A percentile compares a stretch with the other conserved stretches of the same genome.
These are phyloP conservation scores for Dolichallabes microphthalmus DNA, from an alignment of 2,113 vertebrate genomes.

Conservation along the genomic window DNA sequence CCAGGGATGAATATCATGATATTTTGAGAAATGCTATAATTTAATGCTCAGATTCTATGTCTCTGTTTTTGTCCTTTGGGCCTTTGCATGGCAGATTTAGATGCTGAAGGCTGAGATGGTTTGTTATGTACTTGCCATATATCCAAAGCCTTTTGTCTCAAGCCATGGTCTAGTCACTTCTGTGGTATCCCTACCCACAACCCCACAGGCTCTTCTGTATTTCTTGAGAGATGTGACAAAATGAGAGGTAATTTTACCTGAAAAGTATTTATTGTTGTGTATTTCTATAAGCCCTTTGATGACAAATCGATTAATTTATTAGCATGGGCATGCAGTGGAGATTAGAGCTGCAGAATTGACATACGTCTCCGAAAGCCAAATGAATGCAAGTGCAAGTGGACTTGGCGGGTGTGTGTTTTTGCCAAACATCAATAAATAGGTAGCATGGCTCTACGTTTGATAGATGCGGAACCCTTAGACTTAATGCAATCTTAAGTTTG, in stretches of 20 bases:
- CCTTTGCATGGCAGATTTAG: constrained; percentile 26
- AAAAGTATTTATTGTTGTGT: constrained; percentile 53
- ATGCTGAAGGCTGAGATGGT: not conserved
- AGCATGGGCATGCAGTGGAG: constrained; percentile 38
- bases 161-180: constrained; percentile 31
- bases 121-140: constrained; percentile 49
- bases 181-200: constrained; percentile 12
- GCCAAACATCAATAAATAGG: constrained; percentile 4
- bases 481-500: constrained; percentile 21
- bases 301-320: constrained; percentile 53
- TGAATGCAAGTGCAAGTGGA: not conserved
- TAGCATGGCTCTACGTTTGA: not conserved
- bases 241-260: constrained; percentile 56
- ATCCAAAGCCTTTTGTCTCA: constrained; percentile 52
- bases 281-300: constrained; percentile 52
- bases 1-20: not conserved
- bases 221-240: constrained; percentile 55
- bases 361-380: constrained; percentile 32
- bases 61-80: not conserved
- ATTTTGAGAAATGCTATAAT: not conserved
- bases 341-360: constrained; percentile 46
- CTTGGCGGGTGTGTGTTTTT: not conserved
- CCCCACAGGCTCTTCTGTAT: constrained; percentile 33
- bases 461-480: not conserved
- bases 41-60: not conserved